A percentile compares a stretch with the other conserved stretches of the same genome.
These are phyloP conservation scores for Artibeus lituratus DNA, from an alignment of 2,797 vertebrate species.

Conservation along the genomic window DNA sequence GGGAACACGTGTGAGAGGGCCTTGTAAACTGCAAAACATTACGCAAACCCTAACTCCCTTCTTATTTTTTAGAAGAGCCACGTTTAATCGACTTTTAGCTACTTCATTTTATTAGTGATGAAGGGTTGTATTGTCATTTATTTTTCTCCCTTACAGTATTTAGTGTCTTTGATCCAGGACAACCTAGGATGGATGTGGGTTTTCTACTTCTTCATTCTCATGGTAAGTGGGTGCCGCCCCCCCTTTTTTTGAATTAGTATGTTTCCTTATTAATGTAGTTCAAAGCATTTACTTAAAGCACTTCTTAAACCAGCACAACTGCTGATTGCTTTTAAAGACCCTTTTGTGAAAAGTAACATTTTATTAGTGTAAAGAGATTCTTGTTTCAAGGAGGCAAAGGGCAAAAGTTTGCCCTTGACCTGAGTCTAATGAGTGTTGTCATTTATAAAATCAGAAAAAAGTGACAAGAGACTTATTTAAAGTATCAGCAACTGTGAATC, in stretches of 20 bases:
- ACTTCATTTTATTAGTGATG: not conserved
- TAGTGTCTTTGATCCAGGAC: slow-evolving; percentile 95
- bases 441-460: slow-evolving; percentile 20
- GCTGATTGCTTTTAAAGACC: slow-evolving; percentile 13
- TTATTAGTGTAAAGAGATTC: not conserved
- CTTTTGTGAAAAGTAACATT: slow-evolving; percentile 43
- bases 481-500: not conserved
- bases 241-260: not conserved
- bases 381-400: not conserved
- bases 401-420: not conserved
- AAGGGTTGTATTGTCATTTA: not conserved
- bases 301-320: slow-evolving; percentile 27
- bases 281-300: not conserved
- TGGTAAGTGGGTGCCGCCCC: slow-evolving; percentile 86
- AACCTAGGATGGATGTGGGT: slow-evolving; percentile 93
- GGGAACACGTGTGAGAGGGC: not conserved
- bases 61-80: not conserved
- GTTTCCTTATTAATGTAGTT: slow-evolving; percentile 22
- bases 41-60: no score
- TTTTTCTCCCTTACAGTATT: slow-evolving; percentile 76
- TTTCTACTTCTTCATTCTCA: slow-evolving; percentile 97
- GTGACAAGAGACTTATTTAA: not conserved
- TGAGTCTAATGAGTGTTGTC: not conserved
- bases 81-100: not conserved
- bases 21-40: not conserved